Conservation (phyloP, 1,140 invertebrate genomes). For the Ceratoteleas bidentatus region DNA sequence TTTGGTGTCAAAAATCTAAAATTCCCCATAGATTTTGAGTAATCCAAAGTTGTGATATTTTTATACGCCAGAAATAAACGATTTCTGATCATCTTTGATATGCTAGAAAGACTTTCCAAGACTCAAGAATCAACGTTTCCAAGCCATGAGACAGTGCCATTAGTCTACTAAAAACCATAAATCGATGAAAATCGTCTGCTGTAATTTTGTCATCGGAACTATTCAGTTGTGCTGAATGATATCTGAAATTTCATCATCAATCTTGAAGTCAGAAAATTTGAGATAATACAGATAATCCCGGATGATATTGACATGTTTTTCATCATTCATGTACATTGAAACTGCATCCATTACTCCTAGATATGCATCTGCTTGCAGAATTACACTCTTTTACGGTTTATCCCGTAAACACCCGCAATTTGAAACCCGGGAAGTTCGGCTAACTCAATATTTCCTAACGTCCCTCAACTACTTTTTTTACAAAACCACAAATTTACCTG, state of each 20-base stretch:
- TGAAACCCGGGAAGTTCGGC: too few species aligned
- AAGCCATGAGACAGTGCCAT: conserved; percentile 87
- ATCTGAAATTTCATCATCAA: conserved; percentile 86
- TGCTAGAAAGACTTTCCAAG: too few species aligned
- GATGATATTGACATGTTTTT: conserved; percentile 85
- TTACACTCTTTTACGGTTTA: too few species aligned
- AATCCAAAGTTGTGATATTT: too few species aligned
- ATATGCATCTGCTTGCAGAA: conserved; percentile 80
- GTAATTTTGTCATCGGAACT: conserved; percentile 82
- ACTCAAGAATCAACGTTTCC: conserved; percentile 83
- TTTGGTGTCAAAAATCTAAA: too few species aligned
- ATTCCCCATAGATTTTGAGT: too few species aligned
- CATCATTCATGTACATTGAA: conserved; percentile 86
- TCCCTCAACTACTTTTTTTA: too few species aligned
- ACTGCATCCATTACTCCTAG: conserved; percentile 85
- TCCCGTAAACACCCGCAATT: too few species aligned
- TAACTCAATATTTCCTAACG: too few species aligned
- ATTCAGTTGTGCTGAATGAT: conserved; percentile 88
- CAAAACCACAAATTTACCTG: too few species aligned
- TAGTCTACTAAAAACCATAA: conserved; percentile 88
- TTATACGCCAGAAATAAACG: too few species aligned
- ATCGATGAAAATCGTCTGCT: conserved; percentile 88
- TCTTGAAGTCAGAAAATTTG: conserved; percentile 84
- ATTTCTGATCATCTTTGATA: too few species aligned
- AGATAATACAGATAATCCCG: conserved; percentile 86